phyloP scores from a whole-genome alignment of 30 jellyfish, hydroid and myxozoan genomes.

The Cassiopea xamachana region DNA sequence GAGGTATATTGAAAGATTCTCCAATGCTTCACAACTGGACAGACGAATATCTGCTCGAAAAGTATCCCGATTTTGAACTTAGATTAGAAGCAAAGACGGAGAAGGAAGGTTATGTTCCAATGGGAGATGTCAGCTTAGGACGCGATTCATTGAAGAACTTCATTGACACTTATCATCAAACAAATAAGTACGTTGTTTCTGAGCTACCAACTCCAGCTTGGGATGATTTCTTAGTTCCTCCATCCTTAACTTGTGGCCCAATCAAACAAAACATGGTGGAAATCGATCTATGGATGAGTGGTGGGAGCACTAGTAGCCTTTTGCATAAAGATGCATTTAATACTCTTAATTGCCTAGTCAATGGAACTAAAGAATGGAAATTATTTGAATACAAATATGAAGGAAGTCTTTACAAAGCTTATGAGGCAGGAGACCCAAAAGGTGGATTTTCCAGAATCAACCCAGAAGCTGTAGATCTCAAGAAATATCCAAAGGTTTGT shows the following conservation, averaged over 20 bases:
- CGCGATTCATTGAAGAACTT: slow-evolving; percentile 83
- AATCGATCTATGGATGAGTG: slow-evolving; percentile 91
- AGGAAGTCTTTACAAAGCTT: slow-evolving; percentile 35
- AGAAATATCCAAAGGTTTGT: slow-evolving; percentile 47
- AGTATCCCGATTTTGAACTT: slow-evolving; percentile 66
- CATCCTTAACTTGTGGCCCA: slow-evolving; percentile 82
- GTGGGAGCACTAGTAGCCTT: slow-evolving; percentile 79
- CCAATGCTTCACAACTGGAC: slow-evolving; percentile 71
- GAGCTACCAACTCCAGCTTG: slow-evolving; percentile 91
- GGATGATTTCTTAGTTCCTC: slow-evolving; percentile 67
- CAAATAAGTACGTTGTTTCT: slow-evolving; percentile 82
- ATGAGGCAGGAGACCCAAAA: slow-evolving; percentile 27
- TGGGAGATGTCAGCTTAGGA: slow-evolving; percentile 79
- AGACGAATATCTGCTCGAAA: slow-evolving; percentile 66
- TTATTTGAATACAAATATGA: slow-evolving; percentile 69
- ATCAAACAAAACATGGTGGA: slow-evolving; percentile 66
- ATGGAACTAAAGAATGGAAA: slow-evolving; percentile 91
- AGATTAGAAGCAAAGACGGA: slow-evolving; percentile 85
- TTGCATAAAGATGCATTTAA: slow-evolving; percentile 92
- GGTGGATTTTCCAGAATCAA: slow-evolving; percentile 85
- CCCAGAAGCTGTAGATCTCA: slow-evolving; percentile 67
- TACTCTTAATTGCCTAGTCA: slow-evolving; percentile 78
- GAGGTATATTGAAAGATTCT: slow-evolving; percentile 67
- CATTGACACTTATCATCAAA: slow-evolving; percentile 60
- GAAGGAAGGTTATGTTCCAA: slow-evolving; percentile 71